Conservation (phyloP, 2,888 invertebrate species). For the Clistopyga incitator region DNA sequence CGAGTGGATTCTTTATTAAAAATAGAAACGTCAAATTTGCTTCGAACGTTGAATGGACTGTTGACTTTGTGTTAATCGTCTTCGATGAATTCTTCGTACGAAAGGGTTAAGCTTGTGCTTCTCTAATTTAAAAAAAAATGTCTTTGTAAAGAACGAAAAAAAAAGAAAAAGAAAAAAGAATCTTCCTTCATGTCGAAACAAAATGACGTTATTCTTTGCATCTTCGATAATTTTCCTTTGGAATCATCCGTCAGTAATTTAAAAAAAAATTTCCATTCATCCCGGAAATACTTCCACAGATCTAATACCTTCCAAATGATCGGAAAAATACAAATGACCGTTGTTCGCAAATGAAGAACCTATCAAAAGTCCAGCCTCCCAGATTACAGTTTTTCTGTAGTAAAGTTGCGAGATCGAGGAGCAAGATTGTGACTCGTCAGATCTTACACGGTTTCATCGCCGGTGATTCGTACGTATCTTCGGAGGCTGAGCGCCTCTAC, state of each 20-base stretch:
- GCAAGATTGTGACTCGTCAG: conserved; percentile 28
- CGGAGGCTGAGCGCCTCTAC: conserved; percentile 16
- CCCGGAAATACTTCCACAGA: background rate
- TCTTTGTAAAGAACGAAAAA: too few species aligned
- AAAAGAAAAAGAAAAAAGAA: too few species aligned
- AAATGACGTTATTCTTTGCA: too few species aligned
- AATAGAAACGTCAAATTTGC: too few species aligned
- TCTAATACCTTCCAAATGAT: background rate
- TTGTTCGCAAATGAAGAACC: background rate
- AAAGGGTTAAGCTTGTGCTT: too few species aligned
- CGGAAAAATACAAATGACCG: background rate
- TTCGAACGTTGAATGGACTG: too few species aligned
- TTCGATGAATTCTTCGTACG: too few species aligned
- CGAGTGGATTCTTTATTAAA: background rate
- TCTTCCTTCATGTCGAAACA: too few species aligned
- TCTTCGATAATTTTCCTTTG: too few species aligned
- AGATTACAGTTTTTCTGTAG: background rate
- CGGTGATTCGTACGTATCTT: conserved; percentile 47
- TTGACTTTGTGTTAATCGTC: too few species aligned
- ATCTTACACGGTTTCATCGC: conserved; percentile 52
- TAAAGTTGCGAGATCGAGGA: conserved; percentile 9
- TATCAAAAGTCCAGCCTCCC: background rate
- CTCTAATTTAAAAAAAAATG: too few species aligned
- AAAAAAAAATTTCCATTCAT: background rate
- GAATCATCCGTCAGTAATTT: too few species aligned